Percentiles rank a stretch among this genome's conserved stretches.
Conservation (phyloP, 2,113 vertebrate genomes). For the Sander lucioperca region DNA sequence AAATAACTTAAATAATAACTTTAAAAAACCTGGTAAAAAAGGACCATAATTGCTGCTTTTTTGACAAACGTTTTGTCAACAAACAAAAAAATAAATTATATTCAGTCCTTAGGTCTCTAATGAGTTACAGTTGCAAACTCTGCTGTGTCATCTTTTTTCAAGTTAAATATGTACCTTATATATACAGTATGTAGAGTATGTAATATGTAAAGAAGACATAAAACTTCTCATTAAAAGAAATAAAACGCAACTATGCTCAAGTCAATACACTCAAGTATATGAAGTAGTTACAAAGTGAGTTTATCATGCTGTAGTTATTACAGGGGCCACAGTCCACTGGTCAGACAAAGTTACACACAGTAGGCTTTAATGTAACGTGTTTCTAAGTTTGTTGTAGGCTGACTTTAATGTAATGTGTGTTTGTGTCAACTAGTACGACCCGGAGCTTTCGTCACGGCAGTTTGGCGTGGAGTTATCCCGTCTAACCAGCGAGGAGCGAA, state of each 20-base stretch:
- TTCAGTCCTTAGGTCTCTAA: not conserved
- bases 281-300: too few relatives aligned
- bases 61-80: not conserved
- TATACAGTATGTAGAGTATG: too few relatives aligned
- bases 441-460: slow-evolving; percentile 92
- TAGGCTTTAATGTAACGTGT: too few relatives aligned
- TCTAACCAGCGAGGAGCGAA: slow-evolving; percentile 92
- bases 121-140: not conserved
- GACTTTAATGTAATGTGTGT: not conserved
- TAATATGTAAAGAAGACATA: not conserved
- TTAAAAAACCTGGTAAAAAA: not conserved
- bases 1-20: too few relatives aligned
- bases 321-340: too few relatives aligned
- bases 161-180: not conserved
- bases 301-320: too few relatives aligned
- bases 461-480: slow-evolving; percentile 94
- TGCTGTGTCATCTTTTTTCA: not conserved
- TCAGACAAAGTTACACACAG: not conserved
- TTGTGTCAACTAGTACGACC: slow-evolving; percentile 86
- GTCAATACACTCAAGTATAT: not conserved
- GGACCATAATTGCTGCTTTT: not conserved
- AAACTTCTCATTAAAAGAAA: not conserved
- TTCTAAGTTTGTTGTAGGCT: too few relatives aligned
- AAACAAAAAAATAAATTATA: too few relatives aligned
- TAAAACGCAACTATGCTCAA: not conserved